Percentiles rank a stretch among this genome's conserved stretches.
These are phyloP conservation scores for Trichopoda pennipes DNA, from an alignment of 2,888 invertebrate genomes.

Conservation along the genomic window DNA sequence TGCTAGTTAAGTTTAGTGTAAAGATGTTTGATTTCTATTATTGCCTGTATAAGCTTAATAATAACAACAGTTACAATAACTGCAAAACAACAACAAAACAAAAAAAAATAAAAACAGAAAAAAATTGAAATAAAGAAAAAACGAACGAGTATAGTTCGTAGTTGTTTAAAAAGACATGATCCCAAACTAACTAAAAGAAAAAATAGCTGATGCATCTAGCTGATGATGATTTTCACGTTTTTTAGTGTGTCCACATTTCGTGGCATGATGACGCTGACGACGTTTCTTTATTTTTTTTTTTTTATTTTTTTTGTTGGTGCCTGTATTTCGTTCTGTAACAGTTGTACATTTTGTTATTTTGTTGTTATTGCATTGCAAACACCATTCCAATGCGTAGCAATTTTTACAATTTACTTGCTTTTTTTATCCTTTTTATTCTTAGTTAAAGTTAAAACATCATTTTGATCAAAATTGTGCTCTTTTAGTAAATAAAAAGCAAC, in stretches of 20 bases:
- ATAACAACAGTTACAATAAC: conserved; percentile 46
- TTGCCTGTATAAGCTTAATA: conserved; percentile 56
- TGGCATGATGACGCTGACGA: conserved; percentile 62
- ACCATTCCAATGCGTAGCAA: conserved; percentile 72
- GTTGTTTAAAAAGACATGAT: conserved; percentile 66
- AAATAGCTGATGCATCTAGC: conserved; percentile 62
- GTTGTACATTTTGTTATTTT: conserved; percentile 67
- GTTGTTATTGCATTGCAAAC: conserved; percentile 72
- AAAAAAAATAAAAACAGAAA: conserved; percentile 11
- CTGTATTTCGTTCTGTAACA: conserved; percentile 47
- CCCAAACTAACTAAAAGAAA: conserved; percentile 64
- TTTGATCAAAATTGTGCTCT: conserved; percentile 61
- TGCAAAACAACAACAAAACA: conserved; percentile 30
- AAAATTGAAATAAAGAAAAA: conserved; percentile 32
- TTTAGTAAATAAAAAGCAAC: conserved; percentile 17
- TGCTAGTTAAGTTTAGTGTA: conserved; percentile 68
- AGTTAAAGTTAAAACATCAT: conserved; percentile 55
- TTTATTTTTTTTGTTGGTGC: too few species aligned
- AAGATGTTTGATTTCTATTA: conserved; percentile 68
- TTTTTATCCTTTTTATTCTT: conserved; percentile 48
- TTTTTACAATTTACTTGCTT: conserved; percentile 70
- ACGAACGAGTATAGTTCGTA: conserved; percentile 60
- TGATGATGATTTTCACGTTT: conserved; percentile 69
- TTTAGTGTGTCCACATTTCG: conserved; percentile 51
- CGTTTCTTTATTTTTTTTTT: conserved; percentile 38